phyloP scores from a whole-genome alignment of 2,797 vertebrate species.

The Echiichthys vipera region DNA sequence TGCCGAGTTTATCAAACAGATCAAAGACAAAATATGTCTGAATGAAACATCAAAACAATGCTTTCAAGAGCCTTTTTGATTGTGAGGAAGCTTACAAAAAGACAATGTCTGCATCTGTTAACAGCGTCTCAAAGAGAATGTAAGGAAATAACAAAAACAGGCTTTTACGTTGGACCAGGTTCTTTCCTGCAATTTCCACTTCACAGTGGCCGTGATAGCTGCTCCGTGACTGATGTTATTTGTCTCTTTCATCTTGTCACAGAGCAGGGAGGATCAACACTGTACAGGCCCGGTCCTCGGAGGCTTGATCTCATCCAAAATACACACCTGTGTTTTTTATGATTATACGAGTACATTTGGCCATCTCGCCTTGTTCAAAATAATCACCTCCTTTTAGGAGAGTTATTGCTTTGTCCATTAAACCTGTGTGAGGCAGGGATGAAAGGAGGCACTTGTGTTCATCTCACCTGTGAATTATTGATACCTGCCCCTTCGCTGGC shows the following conservation, averaged over 20 bases:
- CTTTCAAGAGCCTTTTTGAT: slow-evolving; percentile 71
- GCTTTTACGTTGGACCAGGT: slow-evolving; percentile 48
- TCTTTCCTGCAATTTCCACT: slow-evolving; percentile 76
- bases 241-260: slow-evolving; percentile 79
- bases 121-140: slow-evolving; percentile 64
- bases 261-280: slow-evolving; percentile 64
- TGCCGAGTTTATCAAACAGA: slow-evolving; percentile 66
- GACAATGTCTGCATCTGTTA: slow-evolving; percentile 51
- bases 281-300: slow-evolving; percentile 46
- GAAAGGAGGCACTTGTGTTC: slow-evolving; percentile 77
- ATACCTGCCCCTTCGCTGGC: slow-evolving; percentile 70
- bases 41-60: slow-evolving; percentile 70
- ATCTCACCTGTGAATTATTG: slow-evolving; percentile 84
- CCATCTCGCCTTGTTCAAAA: slow-evolving; percentile 57
- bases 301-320: slow-evolving; percentile 72
- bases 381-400: slow-evolving; percentile 68
- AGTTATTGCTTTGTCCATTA: slow-evolving; percentile 73
- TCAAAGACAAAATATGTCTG: slow-evolving; percentile 71
- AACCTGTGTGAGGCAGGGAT: slow-evolving; percentile 69
- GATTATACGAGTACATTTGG: slow-evolving; percentile 57
- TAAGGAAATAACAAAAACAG: slow-evolving; percentile 66
- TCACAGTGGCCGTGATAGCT: slow-evolving; percentile 70
- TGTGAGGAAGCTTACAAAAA: slow-evolving; percentile 55
- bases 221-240: slow-evolving; percentile 74
- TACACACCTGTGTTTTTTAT: slow-evolving; percentile 70